These are phyloP conservation scores for Saturnia japonica DNA, from an alignment of 2,888 invertebrate genomes.

Conservation along the genomic window DNA sequence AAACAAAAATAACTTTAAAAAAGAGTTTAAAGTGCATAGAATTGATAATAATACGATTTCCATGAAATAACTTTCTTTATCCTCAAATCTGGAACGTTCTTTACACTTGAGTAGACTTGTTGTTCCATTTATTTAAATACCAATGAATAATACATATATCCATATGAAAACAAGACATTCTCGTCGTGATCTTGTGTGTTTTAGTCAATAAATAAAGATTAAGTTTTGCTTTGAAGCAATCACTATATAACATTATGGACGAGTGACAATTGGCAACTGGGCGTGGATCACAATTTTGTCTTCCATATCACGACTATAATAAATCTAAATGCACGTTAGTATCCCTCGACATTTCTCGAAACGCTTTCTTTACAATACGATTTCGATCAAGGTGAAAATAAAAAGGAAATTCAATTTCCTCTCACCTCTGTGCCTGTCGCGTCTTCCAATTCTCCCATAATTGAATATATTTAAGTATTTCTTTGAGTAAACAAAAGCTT, in stretches of 20 bases:
- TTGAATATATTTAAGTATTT: slow-evolving; percentile 12
- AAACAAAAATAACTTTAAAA: too few species aligned
- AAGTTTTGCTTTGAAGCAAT: background rate
- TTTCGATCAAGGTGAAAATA: slow-evolving; percentile 15
- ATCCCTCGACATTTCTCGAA: background rate
- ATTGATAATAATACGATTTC: too few species aligned
- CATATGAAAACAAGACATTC: too few species aligned
- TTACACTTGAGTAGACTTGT: too few species aligned
- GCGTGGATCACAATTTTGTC: background rate
- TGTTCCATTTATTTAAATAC: too few species aligned
- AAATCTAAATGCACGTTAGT: background rate
- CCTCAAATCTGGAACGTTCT: too few species aligned
- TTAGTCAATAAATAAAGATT: too few species aligned
- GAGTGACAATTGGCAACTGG: background rate
- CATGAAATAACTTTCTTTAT: too few species aligned
- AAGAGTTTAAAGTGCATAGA: too few species aligned
- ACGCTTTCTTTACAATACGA: slow-evolving; percentile 8
- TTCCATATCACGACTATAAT: background rate
- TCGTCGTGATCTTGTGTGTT: too few species aligned
- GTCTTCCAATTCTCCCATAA: background rate
- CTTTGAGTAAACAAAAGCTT: background rate
- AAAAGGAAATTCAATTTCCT: slow-evolving; percentile 17
- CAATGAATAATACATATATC: too few species aligned
- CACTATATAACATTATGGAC: background rate
- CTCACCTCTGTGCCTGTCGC: background rate